These are phyloP conservation scores for Enteromius afrohamiltoni DNA, from an alignment of 2,797 vertebrate genomes.

Conservation along the genomic window DNA sequence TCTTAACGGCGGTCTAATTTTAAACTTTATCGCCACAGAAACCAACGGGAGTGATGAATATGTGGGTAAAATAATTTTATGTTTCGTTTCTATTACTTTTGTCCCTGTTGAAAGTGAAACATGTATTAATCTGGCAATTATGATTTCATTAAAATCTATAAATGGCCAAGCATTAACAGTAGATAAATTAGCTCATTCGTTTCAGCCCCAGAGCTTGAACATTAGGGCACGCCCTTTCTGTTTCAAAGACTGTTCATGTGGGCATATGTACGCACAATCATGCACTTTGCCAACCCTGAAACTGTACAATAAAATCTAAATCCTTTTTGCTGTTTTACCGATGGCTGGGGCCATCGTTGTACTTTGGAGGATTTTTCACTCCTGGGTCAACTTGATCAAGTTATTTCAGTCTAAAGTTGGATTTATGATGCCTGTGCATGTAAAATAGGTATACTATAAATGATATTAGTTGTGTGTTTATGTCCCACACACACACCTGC, in stretches of 20 bases:
- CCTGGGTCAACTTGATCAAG: neutral
- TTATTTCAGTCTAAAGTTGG: slow-evolving; percentile 8
- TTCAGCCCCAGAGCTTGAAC: slow-evolving; percentile 42
- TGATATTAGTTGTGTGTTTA: slow-evolving; percentile 38
- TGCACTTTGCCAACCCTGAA: slow-evolving; percentile 18
- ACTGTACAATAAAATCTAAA: slow-evolving; percentile 16
- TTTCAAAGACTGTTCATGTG: slow-evolving; percentile 28
- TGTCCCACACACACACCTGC: slow-evolving; percentile 45
- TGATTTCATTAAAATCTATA: slow-evolving; percentile 83
- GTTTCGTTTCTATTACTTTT: slow-evolving; percentile 78
- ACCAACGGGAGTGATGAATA: slow-evolving; percentile 79
- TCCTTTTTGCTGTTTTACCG: slow-evolving; percentile 1
- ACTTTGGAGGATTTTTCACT: neutral
- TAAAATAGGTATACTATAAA: slow-evolving; percentile 19
- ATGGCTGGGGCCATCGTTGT: neutral
- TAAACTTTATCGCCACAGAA: slow-evolving; percentile 78
- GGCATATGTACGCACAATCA: neutral
- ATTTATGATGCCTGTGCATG: slow-evolving; percentile 1
- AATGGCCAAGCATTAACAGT: slow-evolving; percentile 79
- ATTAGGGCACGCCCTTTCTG: slow-evolving; percentile 35
- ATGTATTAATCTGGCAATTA: slow-evolving; percentile 81
- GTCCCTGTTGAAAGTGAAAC: slow-evolving; percentile 73
- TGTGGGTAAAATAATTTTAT: slow-evolving; percentile 81
- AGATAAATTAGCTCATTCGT: slow-evolving; percentile 71
- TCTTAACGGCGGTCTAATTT: slow-evolving; percentile 78